Base-by-base conservation (phyloP, 92 coral and sea anemone genomes). In the Scolanthus callimorphus region DNA sequence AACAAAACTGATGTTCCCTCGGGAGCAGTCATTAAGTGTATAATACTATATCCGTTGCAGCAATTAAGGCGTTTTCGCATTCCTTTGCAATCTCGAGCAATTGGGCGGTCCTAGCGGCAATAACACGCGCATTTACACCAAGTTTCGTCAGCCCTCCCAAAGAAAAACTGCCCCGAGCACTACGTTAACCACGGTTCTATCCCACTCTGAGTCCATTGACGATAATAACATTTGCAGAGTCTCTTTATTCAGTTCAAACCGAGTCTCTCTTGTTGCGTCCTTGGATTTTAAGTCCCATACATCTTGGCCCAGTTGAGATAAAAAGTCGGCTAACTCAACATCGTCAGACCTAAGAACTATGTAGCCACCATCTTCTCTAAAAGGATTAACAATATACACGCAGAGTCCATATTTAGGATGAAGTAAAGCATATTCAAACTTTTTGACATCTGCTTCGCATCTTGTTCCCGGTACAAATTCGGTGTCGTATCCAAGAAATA, bases 1-100 rank as follows among this genome's bases (percentile, higher is more conserved):
- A n/a, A n/a, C n/a, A n/a, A n/a, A n/a, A n/a, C n/a, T n/a, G n/a
- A n/a, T n/a, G n/a, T n/a, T n/a, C n/a, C n/a, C n/a, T n/a, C n/a
- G n/a, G n/a, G n/a, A n/a, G n/a, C n/a, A n/a, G n/a, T n/a, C n/a
- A n/a, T 25, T 54, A 43, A 23, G 54, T n/a, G n/a, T n/a, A n/a
- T n/a, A n/a, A n/a, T 21, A 76, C 62, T 25, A 60, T 67, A 59
- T 76, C 83, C 20, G 43, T 31, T 49, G 83, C 76, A 37, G 67
- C 81, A 49, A 57, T 15, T 48, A 49, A 57, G 11, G 69, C 44
- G 23, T 65, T 75, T 48, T 78, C 70, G 24, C 41, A 41, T 69
- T 77, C 84, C 17, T 47, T 39, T 26, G 49, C 77, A 17, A 51
- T 55, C 12, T 51, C 37, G 45, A 69, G 19, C 0, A 68, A 67